A percentile compares a stretch with the other conserved stretches of the same genome.
Evolutionary conservation across 2,113 vertebrate species (phyloP).

Genomic region (Diphyllodes magnificus): DNA sequence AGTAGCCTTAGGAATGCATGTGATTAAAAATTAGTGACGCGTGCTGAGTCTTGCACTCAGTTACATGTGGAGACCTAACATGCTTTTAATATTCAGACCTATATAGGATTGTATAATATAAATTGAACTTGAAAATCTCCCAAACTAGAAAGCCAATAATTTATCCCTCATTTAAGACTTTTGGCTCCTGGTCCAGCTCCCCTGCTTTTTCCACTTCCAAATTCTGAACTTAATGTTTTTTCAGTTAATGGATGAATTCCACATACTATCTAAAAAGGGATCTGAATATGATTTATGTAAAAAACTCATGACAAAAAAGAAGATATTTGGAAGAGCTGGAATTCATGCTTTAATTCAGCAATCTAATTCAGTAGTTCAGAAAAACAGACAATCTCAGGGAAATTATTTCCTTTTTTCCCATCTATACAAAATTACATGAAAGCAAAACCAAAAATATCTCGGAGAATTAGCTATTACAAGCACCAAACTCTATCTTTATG

Average conservation of each 20-base stretch:
- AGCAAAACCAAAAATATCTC: neutral
- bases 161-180: neutral
- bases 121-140: neutral
- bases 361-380: neutral
- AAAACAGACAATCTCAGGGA: neutral
- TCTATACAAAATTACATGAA: neutral
- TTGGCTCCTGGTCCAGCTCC: neutral
- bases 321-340: neutral
- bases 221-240: neutral
- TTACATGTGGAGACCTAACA: neutral
- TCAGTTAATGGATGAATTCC: neutral
- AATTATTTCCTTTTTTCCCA: neutral
- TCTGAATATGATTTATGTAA: neutral
- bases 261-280: neutral
- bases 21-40: neutral
- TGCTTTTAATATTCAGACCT: neutral
- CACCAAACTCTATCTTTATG: neutral
- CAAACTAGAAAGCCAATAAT: neutral
- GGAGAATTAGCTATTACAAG: neutral
- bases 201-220: neutral
- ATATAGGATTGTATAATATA: neutral
- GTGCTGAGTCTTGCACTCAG: neutral
- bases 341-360: neutral
- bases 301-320: neutral
- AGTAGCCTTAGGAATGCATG: neutral